These are phyloP conservation scores for Conger conger DNA, from an alignment of 2,113 vertebrate species.

Conservation along the genomic window DNA sequence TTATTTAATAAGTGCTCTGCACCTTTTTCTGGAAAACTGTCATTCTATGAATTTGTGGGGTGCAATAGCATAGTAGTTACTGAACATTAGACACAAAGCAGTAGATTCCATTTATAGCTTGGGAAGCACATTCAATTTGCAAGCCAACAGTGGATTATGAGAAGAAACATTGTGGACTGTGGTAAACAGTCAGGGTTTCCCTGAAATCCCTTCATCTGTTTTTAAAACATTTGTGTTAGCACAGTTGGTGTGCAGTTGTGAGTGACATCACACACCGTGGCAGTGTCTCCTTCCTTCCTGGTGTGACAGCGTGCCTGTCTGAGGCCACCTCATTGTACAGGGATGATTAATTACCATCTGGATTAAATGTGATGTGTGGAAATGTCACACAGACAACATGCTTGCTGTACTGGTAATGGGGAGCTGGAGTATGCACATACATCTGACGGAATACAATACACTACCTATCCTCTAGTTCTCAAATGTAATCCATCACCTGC, in stretches of 20 bases:
- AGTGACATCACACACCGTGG: constrained; percentile 44
- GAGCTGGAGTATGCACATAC: constrained; percentile 50
- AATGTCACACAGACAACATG: constrained; percentile 68
- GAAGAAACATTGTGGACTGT: neutral
- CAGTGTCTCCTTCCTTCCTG: constrained; percentile 41
- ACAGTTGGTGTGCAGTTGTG: constrained; percentile 34
- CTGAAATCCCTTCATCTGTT: neutral
- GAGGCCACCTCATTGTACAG: constrained; percentile 54
- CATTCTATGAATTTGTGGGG: neutral
- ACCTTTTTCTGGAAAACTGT: too few relatives aligned
- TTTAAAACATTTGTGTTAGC: constrained; percentile 38
- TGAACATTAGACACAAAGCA: neutral
- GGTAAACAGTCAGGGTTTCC: constrained; percentile 27
- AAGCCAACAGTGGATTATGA: neutral
- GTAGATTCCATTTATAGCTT: neutral
- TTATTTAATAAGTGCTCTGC: too few relatives aligned
- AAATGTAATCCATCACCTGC: constrained; percentile 18
- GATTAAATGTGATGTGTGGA: constrained; percentile 67
- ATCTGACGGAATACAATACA: constrained; percentile 51
- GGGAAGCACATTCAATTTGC: neutral
- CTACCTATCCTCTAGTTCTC: constrained; percentile 39
- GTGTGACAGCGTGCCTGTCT: constrained; percentile 49
- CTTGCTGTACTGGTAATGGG: constrained; percentile 41
- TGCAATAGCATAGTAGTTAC: neutral
- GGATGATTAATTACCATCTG: constrained; percentile 69